Evolutionary conservation across 1,140 invertebrate species (phyloP), one percentile per base, ranked within the genome.

Genomic region (Copidosoma floridanum): DNA sequence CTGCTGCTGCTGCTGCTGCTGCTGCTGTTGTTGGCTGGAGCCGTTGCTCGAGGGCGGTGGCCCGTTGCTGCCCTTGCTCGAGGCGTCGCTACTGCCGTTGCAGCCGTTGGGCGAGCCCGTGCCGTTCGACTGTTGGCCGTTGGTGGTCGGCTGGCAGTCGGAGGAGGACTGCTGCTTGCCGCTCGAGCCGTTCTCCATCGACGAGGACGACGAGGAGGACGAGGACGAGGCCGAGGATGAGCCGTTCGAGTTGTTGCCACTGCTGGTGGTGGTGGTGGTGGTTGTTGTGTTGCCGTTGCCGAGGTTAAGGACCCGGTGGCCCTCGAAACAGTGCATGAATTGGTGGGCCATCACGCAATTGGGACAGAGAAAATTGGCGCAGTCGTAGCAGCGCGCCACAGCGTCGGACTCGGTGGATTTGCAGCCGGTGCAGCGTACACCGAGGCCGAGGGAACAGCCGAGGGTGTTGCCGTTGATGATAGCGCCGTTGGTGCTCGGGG

Each of bases 311-410:
- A 97, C 92, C 16, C 92, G 88, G 80, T 98, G 97, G 29, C 94
- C 94, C 77, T 97, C 94, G 81, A 98, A 98, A 76, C 94, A 97
- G 76, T 97, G 94, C 95, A 98, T 98, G 76, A 92, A 97, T 78
- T 97, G 92, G 78, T 99, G 96, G 40, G 95, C 95, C 87, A 96
- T 96, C 67, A 95, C 93, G 85, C 96, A 99, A 72, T 96, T 96
- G 41, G 91, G 86, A 81, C 96, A 99, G 43, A 99, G 85, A 74
- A 92, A 95, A 73, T 96, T 95, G 64, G 89, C 89, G 81, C 96
- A 99, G 76, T 98, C 94, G 72, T 94, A 89, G 80, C 96, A 98
- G 68, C 92, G 89, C 62, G 91, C 92, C 66, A 94, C 90, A 16
- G 91, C 91, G 85, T 90, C 88, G 4, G 88, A 86, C 76, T 92